These are phyloP conservation scores for Orthosia incerta DNA, from an alignment of 2,888 invertebrate species.

Conservation along the genomic window DNA sequence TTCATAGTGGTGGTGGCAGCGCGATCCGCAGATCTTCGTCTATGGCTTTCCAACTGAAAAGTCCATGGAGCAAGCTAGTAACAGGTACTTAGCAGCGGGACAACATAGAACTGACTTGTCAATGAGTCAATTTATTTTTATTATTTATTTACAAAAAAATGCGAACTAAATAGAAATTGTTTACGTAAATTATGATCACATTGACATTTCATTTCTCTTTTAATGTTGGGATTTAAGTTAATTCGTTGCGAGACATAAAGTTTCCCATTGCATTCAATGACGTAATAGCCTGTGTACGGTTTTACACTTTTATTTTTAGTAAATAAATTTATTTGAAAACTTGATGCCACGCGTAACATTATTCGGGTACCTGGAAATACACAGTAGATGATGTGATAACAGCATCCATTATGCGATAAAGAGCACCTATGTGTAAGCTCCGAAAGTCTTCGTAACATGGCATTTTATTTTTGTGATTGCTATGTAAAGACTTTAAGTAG, in stretches of 20 bases:
- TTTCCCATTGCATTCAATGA: conserved; percentile 58
- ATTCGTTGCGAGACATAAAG: conserved; percentile 77
- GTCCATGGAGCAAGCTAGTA: conserved; percentile 89
- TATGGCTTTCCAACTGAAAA: conserved; percentile 88
- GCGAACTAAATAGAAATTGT: conserved; percentile 1
- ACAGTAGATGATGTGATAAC: conserved; percentile 87
- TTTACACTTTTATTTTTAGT: background rate
- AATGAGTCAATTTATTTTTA: conserved; percentile 64
- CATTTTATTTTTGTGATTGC: conserved; percentile 69
- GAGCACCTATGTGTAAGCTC: conserved; percentile 76
- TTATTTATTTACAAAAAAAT: background rate
- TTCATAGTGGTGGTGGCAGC: conserved; percentile 71
- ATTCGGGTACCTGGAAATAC: conserved; percentile 88
- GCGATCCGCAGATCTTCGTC: conserved; percentile 72
- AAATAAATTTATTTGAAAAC: conserved; percentile 67
- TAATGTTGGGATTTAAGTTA: conserved; percentile 77
- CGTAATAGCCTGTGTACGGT: background rate
- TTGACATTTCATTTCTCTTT: conserved; percentile 76
- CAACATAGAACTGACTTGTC: conserved; percentile 68
- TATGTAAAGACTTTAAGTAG: conserved; percentile 64
- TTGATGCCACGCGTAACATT: conserved; percentile 79
- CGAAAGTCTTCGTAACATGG: conserved; percentile 74
- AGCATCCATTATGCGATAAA: conserved; percentile 78
- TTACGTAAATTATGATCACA: conserved; percentile 51
- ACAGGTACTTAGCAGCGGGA: conserved; percentile 74